phyloP scores from a whole-genome alignment of 2,888 invertebrate genomes.

The Crematogaster levior region DNA sequence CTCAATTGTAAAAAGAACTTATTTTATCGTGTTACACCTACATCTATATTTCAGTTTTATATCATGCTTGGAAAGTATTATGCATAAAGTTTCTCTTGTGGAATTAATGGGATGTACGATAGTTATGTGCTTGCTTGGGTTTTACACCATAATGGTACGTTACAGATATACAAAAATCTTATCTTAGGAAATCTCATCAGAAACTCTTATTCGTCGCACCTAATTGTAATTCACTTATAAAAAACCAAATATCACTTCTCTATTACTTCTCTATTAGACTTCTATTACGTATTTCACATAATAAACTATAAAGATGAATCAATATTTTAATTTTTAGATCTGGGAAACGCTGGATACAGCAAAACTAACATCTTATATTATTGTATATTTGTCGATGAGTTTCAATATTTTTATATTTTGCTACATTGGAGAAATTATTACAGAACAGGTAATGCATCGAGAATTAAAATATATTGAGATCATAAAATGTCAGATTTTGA shows the following conservation, averaged over 20 bases:
- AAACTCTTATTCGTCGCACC: not conserved
- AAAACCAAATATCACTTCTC: not conserved
- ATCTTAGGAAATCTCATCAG: not conserved
- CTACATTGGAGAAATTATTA: constrained; percentile 67
- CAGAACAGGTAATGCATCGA: constrained; percentile 58
- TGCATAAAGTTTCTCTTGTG: constrained; percentile 18
- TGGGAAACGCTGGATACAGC: constrained; percentile 53
- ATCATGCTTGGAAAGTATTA: constrained; percentile 23
- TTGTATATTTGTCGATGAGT: constrained; percentile 60
- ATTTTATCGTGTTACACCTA: constrained; percentile 51
- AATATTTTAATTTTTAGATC: too few species aligned
- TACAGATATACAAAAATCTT: not conserved
- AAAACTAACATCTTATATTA: constrained; percentile 55
- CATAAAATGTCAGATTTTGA: too few species aligned
- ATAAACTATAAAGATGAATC: not conserved
- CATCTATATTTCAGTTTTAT: constrained; percentile 19
- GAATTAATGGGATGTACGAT: constrained; percentile 22
- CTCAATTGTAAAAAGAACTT: not conserved
- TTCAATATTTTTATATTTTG: constrained; percentile 73
- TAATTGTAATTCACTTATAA: not conserved
- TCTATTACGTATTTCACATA: not conserved
- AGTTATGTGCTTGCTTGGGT: constrained; percentile 35
- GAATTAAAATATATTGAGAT: too few species aligned
- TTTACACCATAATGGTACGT: constrained; percentile 26
- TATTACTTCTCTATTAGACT: too few species aligned